Conservation (phyloP, 2,797 vertebrate species). For the Enteromius mattozi region DNA sequence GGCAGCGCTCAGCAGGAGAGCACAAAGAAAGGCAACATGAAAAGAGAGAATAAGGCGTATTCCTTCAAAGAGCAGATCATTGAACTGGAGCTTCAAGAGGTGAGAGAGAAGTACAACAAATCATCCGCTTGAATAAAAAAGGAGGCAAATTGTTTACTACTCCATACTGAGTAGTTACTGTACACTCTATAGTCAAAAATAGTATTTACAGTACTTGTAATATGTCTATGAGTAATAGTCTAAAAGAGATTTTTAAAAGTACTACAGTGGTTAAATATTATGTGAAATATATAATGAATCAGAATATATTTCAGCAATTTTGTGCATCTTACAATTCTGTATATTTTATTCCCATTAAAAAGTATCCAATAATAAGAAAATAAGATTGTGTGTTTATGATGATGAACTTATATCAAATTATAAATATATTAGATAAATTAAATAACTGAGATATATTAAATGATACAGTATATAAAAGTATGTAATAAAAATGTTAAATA, state of each 20-base stretch:
- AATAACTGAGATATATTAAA: neutral
- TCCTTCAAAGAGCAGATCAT: slow-evolving; percentile 99
- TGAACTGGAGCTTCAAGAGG: slow-evolving; percentile 96
- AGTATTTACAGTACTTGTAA: neutral
- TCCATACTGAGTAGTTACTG: neutral
- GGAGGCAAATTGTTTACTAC: neutral
- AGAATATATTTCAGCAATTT: neutral
- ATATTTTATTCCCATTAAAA: neutral
- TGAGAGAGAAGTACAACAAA: slow-evolving; percentile 62
- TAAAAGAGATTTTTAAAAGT: too few species aligned
- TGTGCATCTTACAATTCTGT: neutral
- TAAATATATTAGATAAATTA: neutral
- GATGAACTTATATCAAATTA: neutral
- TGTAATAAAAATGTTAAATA: too few species aligned
- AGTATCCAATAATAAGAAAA: neutral
- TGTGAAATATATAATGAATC: neutral
- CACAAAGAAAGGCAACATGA: slow-evolving; percentile 94
- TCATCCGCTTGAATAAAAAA: neutral
- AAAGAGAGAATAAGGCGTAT: slow-evolving; percentile 97
- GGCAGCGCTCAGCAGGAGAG: slow-evolving; percentile 92
- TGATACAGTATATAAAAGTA: neutral
- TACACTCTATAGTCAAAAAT: neutral
- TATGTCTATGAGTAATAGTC: too few species aligned
- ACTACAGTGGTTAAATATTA: too few species aligned
- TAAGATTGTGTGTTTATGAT: neutral